Evolutionary conservation across 1,140 invertebrate genomes (phyloP).

Genomic region (Drosophila repletoides): DNA sequence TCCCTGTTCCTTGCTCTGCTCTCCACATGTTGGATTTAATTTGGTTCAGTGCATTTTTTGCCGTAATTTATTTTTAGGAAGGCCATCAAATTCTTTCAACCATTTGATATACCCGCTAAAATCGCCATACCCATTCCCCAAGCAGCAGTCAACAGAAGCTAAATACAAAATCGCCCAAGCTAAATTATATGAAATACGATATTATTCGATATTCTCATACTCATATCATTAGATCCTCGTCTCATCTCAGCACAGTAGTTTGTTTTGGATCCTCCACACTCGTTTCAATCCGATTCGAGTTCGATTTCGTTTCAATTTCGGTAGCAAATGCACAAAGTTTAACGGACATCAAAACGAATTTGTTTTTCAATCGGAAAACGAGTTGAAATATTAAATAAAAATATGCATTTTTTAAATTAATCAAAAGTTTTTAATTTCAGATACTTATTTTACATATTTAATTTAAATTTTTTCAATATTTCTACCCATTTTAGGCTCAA

Average conservation of each 20-base stretch:
- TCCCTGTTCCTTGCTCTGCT: background rate
- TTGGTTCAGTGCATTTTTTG: constrained; percentile 66
- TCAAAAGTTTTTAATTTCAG: too few species aligned
- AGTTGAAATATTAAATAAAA: too few species aligned
- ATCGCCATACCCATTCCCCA: too few species aligned
- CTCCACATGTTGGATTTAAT: constrained; percentile 66
- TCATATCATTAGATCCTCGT: background rate
- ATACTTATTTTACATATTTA: too few species aligned
- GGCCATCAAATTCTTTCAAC: constrained; percentile 8
- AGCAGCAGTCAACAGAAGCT: constrained; percentile 70
- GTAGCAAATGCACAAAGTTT: constrained; percentile 39
- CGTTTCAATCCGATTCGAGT: background rate
- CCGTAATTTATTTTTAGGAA: constrained; percentile 18
- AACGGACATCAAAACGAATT: constrained; percentile 1
- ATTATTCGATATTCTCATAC: constrained; percentile 37
- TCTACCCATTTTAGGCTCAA: too few species aligned
- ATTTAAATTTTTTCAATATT: too few species aligned
- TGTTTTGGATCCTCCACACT: constrained; percentile 4
- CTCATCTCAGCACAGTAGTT: constrained; percentile 35
- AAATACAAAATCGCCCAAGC: constrained; percentile 30
- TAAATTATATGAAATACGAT: constrained; percentile 58
- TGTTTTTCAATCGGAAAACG: background rate
- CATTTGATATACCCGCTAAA: constrained; percentile 34
- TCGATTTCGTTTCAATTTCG: constrained; percentile 16
- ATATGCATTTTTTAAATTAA: too few species aligned